These are phyloP conservation scores for Pentalonia nigronervosa DNA, from an alignment of 1,140 invertebrate genomes.

Conservation along the genomic window DNA sequence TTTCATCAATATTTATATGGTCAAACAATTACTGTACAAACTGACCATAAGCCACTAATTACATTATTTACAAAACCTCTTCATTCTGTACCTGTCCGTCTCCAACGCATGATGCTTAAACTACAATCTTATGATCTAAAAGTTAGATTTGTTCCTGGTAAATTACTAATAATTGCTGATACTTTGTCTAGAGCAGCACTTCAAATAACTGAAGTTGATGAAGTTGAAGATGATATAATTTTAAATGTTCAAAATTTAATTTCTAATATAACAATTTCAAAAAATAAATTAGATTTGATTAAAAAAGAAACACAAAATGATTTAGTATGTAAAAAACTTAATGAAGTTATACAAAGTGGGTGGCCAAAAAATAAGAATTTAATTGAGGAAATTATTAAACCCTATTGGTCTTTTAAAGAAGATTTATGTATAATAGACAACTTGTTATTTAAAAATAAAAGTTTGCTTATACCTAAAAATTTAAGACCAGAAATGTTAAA, in stretches of 20 bases:
- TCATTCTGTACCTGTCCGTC: constrained; percentile 62
- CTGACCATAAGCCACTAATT: constrained; percentile 66
- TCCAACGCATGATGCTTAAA: constrained; percentile 64
- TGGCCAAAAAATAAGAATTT: neutral
- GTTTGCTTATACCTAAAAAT: constrained; percentile 64
- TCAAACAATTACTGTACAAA: constrained; percentile 62
- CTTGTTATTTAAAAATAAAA: constrained; percentile 63
- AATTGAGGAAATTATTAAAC: neutral
- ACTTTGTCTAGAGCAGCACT: constrained; percentile 62
- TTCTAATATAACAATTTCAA: constrained; percentile 32
- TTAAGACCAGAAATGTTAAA: constrained; percentile 63
- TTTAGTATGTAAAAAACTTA: neutral
- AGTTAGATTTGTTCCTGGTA: constrained; percentile 63
- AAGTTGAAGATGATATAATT: constrained; percentile 9
- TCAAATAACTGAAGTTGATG: constrained; percentile 59
- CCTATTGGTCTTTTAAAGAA: constrained; percentile 1
- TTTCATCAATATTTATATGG: constrained; percentile 64
- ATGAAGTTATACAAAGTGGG: neutral
- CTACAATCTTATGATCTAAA: constrained; percentile 62
- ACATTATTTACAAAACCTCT: constrained; percentile 65
- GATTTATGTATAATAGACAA: constrained; percentile 61
- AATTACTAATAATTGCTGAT: constrained; percentile 65
- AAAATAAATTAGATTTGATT: constrained; percentile 59
- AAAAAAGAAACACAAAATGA: neutral
- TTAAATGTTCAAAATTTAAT: constrained; percentile 6